Base-by-base conservation (phyloP, 2,888 invertebrate genomes). In the Sarcophaga carnaria region DNA sequence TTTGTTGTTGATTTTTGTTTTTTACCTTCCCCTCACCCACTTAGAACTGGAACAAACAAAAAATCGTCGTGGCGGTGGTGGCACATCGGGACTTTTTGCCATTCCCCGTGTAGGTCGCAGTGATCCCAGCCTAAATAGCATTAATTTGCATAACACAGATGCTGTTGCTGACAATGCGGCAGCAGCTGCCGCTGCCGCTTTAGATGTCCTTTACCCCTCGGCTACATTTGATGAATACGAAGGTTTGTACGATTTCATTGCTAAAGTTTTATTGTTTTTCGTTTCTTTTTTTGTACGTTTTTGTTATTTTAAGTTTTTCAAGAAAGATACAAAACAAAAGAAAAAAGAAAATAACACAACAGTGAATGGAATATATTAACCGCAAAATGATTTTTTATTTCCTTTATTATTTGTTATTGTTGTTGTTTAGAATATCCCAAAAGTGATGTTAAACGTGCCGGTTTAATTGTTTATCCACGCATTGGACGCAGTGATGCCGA, bases 51-150 rank as follows among this genome's bases (percentile, higher is more conserved):
- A 93, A 82, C 92, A 93, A 82, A 90, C 89, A 47, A 93, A 93
- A 89, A 92, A 90, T 85, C 92, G 93, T 12, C 94, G 95, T 3
- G 94, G 94, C 84, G 95, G 94, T 1, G 95, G 95, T 84, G 95
- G 95, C 1, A 94, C 94, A 5, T 91, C 95, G 85, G 95, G 95
- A 64, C 92, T 95, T 8, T 95, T 95, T 89, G 95, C 95, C 0
- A 95, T 95, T 89, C 95, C 95, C 8, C 94, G 95, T 77, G 95
- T 95, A 27, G 95, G 95, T 0, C 93, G 95, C 22, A 94, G 95
- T 86, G 94, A 94, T 90, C 92, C 93, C 10, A 92, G 90, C 59
- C 70, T 93, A 77, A 80, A 45, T n/a, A 89, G 82, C 22, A 91
- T 90, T 79, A 89, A 88, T 66, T 78, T 91, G 45, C 91, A 89